Percentiles rank a stretch among this genome's conserved stretches.
phyloP scores from a whole-genome alignment of 2,797 vertebrate genomes.

The Acanthurus tractus region DNA sequence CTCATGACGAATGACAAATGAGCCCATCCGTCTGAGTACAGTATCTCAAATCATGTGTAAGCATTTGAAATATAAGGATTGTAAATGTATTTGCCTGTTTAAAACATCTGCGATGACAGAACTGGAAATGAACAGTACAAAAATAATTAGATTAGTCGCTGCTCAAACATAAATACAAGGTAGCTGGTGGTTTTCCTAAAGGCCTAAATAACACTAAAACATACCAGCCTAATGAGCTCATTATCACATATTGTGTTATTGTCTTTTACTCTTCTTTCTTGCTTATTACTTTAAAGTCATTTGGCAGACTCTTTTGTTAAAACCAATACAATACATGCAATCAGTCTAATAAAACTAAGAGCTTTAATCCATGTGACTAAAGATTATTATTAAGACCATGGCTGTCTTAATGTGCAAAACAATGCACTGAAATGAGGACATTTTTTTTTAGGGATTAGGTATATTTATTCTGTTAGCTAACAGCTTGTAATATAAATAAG shows the following conservation, averaged over 20 bases:
- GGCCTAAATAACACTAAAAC: not conserved
- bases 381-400: not conserved
- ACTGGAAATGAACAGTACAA: too few relatives aligned
- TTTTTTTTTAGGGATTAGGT: slow-evolving; percentile 15
- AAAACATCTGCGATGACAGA: not conserved
- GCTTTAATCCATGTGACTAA: too few relatives aligned
- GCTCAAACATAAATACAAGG: not conserved
- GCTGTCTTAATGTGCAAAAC: not conserved
- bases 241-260: not conserved
- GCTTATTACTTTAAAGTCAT: not conserved
- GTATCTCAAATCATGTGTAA: too few relatives aligned
- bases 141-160: not conserved
- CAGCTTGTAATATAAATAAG: not conserved
- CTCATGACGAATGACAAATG: slow-evolving; percentile 16
- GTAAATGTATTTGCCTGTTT: not conserved
- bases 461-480: not conserved
- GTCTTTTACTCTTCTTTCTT: not conserved
- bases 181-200: not conserved
- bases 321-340: not conserved
- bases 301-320: not conserved
- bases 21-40: not conserved
- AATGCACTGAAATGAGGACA: not conserved
- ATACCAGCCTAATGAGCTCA: not conserved
- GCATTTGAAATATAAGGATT: not conserved
- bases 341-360: not conserved